A percentile compares a stretch with the other conserved stretches of the same genome.
Conservation (phyloP, 2,113 vertebrate species). For the Siniperca chuatsi region DNA sequence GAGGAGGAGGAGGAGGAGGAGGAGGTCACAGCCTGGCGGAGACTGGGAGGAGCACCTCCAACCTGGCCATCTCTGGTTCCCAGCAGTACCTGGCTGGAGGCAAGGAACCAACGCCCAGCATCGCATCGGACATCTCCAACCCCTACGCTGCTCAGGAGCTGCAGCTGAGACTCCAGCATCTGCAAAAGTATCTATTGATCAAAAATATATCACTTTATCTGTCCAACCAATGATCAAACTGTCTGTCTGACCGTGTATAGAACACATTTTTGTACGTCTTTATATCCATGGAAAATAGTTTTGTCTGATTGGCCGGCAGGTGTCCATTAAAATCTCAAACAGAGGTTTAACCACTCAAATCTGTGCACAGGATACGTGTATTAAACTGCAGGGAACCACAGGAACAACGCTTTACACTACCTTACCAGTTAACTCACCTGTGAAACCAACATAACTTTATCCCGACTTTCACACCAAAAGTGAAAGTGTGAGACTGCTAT, state of each 20-base stretch:
- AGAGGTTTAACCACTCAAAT: no score
- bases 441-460: no score
- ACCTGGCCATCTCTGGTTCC: conserved; percentile 86
- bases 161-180: conserved; percentile 90
- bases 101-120: conserved; percentile 96
- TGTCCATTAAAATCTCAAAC: background rate
- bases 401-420: no score
- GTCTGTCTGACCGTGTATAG: background rate
- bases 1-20: conserved; percentile 49
- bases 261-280: no score
- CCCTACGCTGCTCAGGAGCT: conserved; percentile 94
- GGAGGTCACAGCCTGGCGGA: conserved; percentile 66
- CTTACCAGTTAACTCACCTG: no score
- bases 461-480: no score
- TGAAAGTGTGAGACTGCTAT: no score
- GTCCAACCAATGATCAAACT: background rate
- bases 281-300: no score
- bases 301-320: background rate
- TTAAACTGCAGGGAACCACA: no score
- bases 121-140: conserved; percentile 95
- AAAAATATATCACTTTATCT: background rate
- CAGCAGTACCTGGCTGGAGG: conserved; percentile 83
- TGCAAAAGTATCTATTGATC: conserved; percentile 89
- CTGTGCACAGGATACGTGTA: no score
- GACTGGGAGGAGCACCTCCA: conserved; percentile 86